These are phyloP conservation scores for Platynereis dumerilii DNA, from an alignment of 2,888 invertebrate species.

Conservation along the genomic window DNA sequence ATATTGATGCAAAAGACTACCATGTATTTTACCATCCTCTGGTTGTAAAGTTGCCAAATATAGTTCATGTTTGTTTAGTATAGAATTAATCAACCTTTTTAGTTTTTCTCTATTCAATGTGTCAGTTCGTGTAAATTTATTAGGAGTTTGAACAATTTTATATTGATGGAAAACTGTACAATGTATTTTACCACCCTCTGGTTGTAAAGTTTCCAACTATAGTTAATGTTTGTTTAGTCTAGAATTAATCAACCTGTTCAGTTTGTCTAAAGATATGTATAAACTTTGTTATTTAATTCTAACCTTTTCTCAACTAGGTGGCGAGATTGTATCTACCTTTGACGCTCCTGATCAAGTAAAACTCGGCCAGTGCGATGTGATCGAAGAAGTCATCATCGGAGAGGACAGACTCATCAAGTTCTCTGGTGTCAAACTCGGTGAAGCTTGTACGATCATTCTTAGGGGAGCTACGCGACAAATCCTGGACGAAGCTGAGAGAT, in stretches of 20 bases:
- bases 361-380: constrained; percentile 90
- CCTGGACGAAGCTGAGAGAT: constrained; percentile 97
- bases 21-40: too few species aligned
- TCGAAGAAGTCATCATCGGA: constrained; percentile 98
- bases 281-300: constrained; percentile 18
- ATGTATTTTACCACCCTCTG: too few species aligned
- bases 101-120: too few species aligned
- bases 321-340: constrained; percentile 98
- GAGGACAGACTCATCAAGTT: constrained; percentile 95
- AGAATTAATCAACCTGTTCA: neutral
- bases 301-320: constrained; percentile 66
- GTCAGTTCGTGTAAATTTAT: too few species aligned
- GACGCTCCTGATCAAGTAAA: constrained; percentile 91
- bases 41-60: too few species aligned
- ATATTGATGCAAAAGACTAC: too few species aligned
- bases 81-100: too few species aligned
- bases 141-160: too few species aligned
- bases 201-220: too few species aligned
- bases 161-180: too few species aligned
- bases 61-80: too few species aligned
- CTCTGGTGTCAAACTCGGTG: constrained; percentile 88
- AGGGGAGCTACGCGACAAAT: constrained; percentile 98
- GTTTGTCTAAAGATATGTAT: neutral
- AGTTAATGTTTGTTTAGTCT: neutral
- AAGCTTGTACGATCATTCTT: constrained; percentile 96